A percentile compares a stretch with the other conserved stretches of the same genome.
Evolutionary conservation across 2,888 invertebrate species (phyloP).

Genomic region (Tinea pellionella): DNA sequence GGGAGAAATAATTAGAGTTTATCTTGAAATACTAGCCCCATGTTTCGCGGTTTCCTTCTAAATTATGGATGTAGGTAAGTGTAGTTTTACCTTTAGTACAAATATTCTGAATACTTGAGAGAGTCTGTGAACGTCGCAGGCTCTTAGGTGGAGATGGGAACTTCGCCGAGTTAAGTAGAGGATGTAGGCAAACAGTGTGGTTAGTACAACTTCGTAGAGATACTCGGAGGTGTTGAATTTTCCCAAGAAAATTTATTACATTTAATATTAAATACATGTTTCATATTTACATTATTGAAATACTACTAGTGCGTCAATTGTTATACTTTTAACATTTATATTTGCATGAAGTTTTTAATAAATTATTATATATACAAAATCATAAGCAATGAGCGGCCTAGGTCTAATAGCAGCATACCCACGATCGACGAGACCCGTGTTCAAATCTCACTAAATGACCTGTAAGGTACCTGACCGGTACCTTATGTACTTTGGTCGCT

Average conservation of each 20-base stretch:
- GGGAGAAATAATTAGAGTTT: too few species aligned
- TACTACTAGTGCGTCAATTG: too few species aligned
- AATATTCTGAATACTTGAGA: constrained; percentile 13
- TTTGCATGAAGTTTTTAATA: too few species aligned
- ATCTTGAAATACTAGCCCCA: neutral
- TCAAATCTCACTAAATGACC: too few species aligned
- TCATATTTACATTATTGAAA: too few species aligned
- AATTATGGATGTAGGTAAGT: constrained; percentile 10
- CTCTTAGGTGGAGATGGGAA: constrained; percentile 11
- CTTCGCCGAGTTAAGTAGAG: neutral
- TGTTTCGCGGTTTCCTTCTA: constrained; percentile 3
- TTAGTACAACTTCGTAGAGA: neutral
- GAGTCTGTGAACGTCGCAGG: neutral
- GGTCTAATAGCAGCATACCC: too few species aligned
- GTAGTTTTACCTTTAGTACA: constrained; percentile 13
- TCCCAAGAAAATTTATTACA: neutral
- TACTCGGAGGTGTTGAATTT: neutral
- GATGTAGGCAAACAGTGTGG: constrained; percentile 4
- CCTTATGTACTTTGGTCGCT: too few species aligned
- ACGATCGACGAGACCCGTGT: too few species aligned
- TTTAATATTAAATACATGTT: neutral
- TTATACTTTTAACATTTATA: too few species aligned
- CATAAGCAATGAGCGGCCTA: too few species aligned
- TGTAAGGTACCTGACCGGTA: too few species aligned
- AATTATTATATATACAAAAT: too few species aligned